phyloP scores from a whole-genome alignment of 2,113 vertebrate genomes.

The Butastur rufipennis region DNA sequence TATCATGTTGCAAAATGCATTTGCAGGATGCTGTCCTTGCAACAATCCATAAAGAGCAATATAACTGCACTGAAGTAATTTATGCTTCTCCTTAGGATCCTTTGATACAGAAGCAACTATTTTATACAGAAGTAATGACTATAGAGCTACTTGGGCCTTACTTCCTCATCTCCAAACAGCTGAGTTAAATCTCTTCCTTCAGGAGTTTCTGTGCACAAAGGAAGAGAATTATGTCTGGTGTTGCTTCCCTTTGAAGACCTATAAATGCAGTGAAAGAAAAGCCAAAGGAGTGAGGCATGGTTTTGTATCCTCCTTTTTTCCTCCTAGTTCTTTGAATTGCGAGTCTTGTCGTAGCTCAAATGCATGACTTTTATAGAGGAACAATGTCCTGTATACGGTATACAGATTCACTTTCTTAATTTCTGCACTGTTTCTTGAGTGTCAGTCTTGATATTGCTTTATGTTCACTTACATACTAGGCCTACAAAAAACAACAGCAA shows the following conservation, averaged over 20 bases:
- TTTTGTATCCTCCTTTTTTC: neutral
- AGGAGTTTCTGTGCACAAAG: neutral
- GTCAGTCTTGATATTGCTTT: neutral
- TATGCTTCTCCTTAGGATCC: neutral
- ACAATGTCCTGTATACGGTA: rapidly evolving
- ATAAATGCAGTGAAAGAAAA: neutral
- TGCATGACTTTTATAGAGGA: neutral
- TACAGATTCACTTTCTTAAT: neutral
- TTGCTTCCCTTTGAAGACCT: neutral
- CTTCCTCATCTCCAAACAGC: neutral
- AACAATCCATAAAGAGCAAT: neutral
- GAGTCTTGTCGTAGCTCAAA: neutral
- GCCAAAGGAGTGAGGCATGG: rapidly evolving
- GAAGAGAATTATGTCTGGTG: neutral
- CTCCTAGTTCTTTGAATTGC: neutral
- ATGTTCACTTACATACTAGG: neutral
- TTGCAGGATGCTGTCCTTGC: neutral
- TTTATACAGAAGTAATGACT: neutral
- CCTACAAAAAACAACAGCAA: neutral
- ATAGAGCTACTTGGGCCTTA: neutral
- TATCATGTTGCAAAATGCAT: neutral
- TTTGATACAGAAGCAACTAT: neutral
- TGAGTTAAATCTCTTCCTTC: neutral
- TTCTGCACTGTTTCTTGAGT: neutral
- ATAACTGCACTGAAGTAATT: neutral